Conservation (phyloP, 2,113 vertebrate genomes). For the Hemichromis elongatus region DNA sequence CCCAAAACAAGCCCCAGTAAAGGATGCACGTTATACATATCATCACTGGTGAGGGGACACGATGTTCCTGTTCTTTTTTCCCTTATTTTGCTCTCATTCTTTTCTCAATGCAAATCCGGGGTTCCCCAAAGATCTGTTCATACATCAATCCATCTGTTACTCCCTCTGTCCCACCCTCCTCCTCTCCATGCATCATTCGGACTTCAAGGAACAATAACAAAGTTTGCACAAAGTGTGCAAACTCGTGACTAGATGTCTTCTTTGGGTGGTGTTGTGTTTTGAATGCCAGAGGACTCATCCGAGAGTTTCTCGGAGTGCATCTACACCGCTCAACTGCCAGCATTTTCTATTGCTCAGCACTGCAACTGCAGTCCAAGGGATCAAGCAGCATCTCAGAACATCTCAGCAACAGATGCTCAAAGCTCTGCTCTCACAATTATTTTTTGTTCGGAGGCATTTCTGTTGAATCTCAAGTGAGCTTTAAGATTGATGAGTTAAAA, state of each 20-base stretch:
- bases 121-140: slow-evolving; percentile 1
- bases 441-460: not conserved
- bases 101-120: slow-evolving; percentile 3
- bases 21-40: not conserved
- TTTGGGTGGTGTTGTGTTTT: not conserved
- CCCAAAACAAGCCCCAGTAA: not conserved
- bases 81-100: not conserved
- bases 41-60: not conserved
- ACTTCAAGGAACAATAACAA: not conserved
- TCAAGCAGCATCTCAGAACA: not conserved
- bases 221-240: not conserved
- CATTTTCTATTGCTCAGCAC: not conserved
- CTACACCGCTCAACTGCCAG: not conserved
- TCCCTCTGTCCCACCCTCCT: not conserved
- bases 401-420: not conserved
- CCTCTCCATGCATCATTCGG: not conserved
- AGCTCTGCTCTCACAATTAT: not conserved
- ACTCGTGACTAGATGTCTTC: not conserved
- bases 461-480: not conserved
- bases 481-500: not conserved
- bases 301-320: not conserved
- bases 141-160: slow-evolving; percentile 27
- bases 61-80: not conserved
- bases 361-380: not conserved
- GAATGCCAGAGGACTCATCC: not conserved